Percentiles rank a stretch among this genome's conserved stretches.
These are phyloP conservation scores for Acyrthosiphon pisum DNA, from an alignment of 1,140 invertebrate genomes.

Conservation along the genomic window DNA sequence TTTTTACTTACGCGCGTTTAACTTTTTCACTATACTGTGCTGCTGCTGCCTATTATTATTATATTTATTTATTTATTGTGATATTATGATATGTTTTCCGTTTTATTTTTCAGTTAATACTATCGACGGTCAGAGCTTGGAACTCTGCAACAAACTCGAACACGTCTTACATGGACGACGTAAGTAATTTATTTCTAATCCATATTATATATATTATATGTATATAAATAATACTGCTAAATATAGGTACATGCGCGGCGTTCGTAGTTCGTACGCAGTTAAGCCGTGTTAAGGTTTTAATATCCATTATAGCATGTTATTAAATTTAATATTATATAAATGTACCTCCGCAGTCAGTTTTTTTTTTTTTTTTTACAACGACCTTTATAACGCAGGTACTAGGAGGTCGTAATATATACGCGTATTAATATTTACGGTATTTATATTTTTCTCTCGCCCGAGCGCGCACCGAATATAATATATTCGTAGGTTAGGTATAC, in stretches of 20 bases:
- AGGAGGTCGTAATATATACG: not conserved
- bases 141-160: not conserved
- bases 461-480: not conserved
- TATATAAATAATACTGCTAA: not conserved
- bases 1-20: not conserved
- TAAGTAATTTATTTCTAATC: conserved; percentile 45
- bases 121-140: conserved; percentile 6
- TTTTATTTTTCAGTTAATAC: conserved; percentile 46
- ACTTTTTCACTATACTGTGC: not conserved
- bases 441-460: conserved; percentile 4
- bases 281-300: not conserved
- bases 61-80: not conserved
- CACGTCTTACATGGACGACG: conserved; percentile 33
- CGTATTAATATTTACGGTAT: not conserved
- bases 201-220: not conserved
- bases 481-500: not conserved
- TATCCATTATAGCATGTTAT: not conserved
- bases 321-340: conserved; percentile 2
- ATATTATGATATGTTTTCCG: not conserved
- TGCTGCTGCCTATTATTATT: not conserved
- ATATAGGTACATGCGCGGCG: not conserved
- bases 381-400: not conserved
- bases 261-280: not conserved
- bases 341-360: not conserved
- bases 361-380: not conserved